Conservation (phyloP, 2,888 invertebrate species). For the Lasioglossum lativentre region DNA sequence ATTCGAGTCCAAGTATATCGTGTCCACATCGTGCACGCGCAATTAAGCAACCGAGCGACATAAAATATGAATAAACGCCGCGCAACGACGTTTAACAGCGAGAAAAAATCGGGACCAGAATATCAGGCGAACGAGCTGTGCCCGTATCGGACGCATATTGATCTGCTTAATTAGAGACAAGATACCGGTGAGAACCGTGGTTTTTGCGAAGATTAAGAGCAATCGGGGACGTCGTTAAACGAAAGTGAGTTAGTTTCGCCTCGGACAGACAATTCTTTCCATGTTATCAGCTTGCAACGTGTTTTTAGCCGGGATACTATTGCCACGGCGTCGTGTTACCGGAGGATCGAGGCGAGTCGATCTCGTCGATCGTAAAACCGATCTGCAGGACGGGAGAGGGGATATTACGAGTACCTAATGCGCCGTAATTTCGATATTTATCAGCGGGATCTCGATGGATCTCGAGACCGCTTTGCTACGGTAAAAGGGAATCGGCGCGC, state of each 20-base stretch:
- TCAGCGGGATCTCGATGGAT: constrained; percentile 36
- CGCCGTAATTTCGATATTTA: constrained; percentile 57
- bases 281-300: constrained; percentile 13
- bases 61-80: constrained; percentile 38
- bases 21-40: constrained; percentile 25
- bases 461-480: neutral
- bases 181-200: constrained; percentile 27
- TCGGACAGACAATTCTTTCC: constrained; percentile 44
- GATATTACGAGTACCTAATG: constrained; percentile 43
- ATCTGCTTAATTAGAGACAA: constrained; percentile 50
- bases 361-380: constrained; percentile 58
- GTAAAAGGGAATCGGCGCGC: neutral
- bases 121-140: constrained; percentile 29
- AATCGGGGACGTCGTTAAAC: constrained; percentile 38
- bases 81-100: neutral
- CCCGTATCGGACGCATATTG: constrained; percentile 36
- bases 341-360: constrained; percentile 44
- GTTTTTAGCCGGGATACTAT: constrained; percentile 43
- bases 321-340: constrained; percentile 50
- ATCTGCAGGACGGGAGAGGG: constrained; percentile 10
- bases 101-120: neutral
- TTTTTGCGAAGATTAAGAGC: constrained; percentile 25
- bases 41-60: constrained; percentile 28
- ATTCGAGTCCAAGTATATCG: constrained; percentile 39
- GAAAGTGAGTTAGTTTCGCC: constrained; percentile 25